Base-by-base conservation (phyloP, 1,140 invertebrate species). In the Melipona quadrifasciata region DNA sequence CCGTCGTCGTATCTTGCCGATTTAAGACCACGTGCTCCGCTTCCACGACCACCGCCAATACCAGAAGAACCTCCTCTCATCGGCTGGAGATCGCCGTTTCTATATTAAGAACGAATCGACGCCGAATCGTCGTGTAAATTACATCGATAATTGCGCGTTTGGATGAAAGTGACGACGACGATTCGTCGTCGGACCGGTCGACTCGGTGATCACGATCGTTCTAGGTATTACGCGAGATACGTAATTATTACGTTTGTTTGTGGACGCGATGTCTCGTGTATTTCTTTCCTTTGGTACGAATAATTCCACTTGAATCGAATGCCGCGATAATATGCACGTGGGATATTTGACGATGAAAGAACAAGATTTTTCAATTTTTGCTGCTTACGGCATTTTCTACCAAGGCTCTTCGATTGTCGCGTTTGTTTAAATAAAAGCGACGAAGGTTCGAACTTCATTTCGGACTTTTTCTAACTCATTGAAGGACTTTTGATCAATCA, bases 201-300 rank as follows among this genome's bases (percentile, higher is more conserved):
- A 11, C 58, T 1, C 58, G 58, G 47, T 51, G 61, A 68, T 61
- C 87, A 88, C 91, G 91, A 92, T 91, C 87, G 90, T 92, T 91
- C 86, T 80, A 73, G 67, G 70, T 72, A 51, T 75, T 80, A 86
- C 87, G 87, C 85, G 85, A 81, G 58, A 24, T 61, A 80, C 81
- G 90, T 83, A 88, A 93, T 93, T 93, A 93, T 91, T 89, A 79
- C 87, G 16, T 3, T 39, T 74, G 47, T 83, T 12, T 58, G 79
- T 80, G 31, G 81, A 91, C 86, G 88, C 87, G 80, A 64, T 74
- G 27, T 39, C 39, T 39, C 8, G 39, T 8, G 39, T 47, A 47
- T 47, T 47, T 31, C 31, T 31, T 31, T 2, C 31, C 31, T 31
- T 31, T 31, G 31, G 31, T 31, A 31, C 31, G 31, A 31, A 31